Percentiles rank a stretch among this genome's conserved stretches.
These are phyloP conservation scores for Drosophila elegans DNA, from an alignment of 1,140 invertebrate species.

Conservation along the genomic window DNA sequence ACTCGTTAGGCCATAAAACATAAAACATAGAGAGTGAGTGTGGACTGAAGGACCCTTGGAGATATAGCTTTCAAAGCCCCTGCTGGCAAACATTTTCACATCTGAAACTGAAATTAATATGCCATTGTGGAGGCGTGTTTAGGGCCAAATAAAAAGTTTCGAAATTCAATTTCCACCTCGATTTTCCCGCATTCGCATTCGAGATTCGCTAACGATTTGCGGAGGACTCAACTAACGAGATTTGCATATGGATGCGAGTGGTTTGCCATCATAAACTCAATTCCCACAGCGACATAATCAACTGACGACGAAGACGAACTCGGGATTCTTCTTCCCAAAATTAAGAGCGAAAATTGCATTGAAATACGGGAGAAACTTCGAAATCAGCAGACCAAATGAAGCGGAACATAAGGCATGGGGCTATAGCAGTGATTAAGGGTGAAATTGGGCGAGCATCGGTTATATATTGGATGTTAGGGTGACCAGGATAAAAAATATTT, in stretches of 20 bases:
- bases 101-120: slow-evolving; percentile 80
- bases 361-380: slow-evolving; percentile 62
- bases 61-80: slow-evolving; percentile 14
- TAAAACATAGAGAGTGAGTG: slow-evolving; percentile 6
- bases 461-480: neutral
- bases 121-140: slow-evolving; percentile 65
- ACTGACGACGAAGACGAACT: slow-evolving; percentile 37
- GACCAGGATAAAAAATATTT: neutral
- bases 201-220: slow-evolving; percentile 59
- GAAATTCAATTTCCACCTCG: slow-evolving; percentile 68
- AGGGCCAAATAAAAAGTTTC: slow-evolving; percentile 44
- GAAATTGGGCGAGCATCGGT: neutral
- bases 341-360: slow-evolving; percentile 68
- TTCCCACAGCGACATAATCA: slow-evolving; percentile 75
- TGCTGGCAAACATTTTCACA: slow-evolving; percentile 28
- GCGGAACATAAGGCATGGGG: slow-evolving; percentile 15
- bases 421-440: neutral
- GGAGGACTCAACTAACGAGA: slow-evolving; percentile 63
- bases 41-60: slow-evolving; percentile 21
- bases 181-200: slow-evolving; percentile 47
- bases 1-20: slow-evolving; percentile 54
- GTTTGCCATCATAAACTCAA: slow-evolving; percentile 67
- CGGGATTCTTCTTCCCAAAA: slow-evolving; percentile 37
- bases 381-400: slow-evolving; percentile 79
- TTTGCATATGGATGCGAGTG: slow-evolving; percentile 70